Evolutionary conservation across 2,888 invertebrate species (phyloP), one percentile per base, ranked within the genome.

Genomic region (Nomada ruficornis): DNA sequence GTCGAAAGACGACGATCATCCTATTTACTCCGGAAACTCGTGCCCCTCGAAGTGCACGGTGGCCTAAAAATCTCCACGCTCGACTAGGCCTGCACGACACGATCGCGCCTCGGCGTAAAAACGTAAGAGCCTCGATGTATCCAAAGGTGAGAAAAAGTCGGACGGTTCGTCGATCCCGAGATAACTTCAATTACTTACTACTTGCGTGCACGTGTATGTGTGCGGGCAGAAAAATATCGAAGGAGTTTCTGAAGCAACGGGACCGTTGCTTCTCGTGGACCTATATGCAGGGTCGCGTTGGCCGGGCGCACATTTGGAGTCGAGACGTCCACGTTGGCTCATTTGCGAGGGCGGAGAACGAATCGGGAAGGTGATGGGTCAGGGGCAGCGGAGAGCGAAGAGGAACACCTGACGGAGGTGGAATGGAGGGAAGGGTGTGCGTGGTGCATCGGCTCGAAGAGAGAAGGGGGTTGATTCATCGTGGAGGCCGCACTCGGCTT

Each of bases 401-500:
- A 63, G 15, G 73, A 44, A 57, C 23, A 10, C 20, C 23, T 23
- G 2, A 11, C 2, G 2, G 59, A 20, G 20, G 70, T 9, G 55
- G 60, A 15, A 52, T 60, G 62, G 50, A 26, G 65, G 65, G 69
- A 63, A 18, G 67, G 64, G 78, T 65, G 80, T 68, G 77, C 73
- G 59, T 72, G 82, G 83, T 87, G 79, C 83, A 78, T 88, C 85
- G 88, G 80, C 83, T 83, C 80, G 85, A 57, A 64, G 85, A 70
- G 82, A 67, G 73, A 83, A 86, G 89, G 90, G 89, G 90, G 89
- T 90, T 91, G 91, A 91, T 91, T 92, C 91, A 90, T 88, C 90
- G 86, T 69, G 70, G 80, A 79, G 72, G 86, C 86, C 86, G 89
- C 90, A 91, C 89, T 92, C 89, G 86, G 91, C 86, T 90, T 86